Conservation (phyloP, 2,888 invertebrate genomes). For the Nomada hirtipes region DNA sequence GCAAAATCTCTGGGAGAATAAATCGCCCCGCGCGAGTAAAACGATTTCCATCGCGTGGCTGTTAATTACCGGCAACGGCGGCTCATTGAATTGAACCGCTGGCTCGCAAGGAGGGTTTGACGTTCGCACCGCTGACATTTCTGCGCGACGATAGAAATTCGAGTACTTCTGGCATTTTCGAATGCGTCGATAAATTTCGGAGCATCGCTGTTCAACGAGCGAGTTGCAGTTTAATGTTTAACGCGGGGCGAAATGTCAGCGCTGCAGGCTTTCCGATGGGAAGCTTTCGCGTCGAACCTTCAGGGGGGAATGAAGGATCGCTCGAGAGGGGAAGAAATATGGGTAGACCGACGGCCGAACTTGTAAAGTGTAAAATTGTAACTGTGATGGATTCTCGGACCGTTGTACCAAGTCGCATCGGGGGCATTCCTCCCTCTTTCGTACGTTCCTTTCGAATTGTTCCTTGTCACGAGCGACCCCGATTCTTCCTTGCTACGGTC, state of each 20-base stretch:
- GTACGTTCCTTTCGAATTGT: not conserved
- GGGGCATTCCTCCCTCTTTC: slow-evolving; percentile 13
- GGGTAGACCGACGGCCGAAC: slow-evolving; percentile 31
- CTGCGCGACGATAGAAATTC: slow-evolving; percentile 26
- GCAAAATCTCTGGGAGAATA: no score
- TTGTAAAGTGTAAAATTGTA: slow-evolving; percentile 59
- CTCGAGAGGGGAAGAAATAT: slow-evolving; percentile 19
- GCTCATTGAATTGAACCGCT: not conserved
- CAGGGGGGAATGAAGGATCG: slow-evolving; percentile 1
- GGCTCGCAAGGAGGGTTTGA: no score
- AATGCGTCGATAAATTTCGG: slow-evolving; percentile 19
- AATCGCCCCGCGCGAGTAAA: no score
- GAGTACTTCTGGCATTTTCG: slow-evolving; percentile 29
- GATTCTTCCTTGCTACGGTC: slow-evolving; percentile 41
- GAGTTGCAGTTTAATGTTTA: no score
- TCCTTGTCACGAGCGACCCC: slow-evolving; percentile 50
- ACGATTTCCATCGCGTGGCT: no score
- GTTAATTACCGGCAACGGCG: not conserved
- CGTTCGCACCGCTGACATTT: not conserved
- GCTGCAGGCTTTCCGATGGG: no score
- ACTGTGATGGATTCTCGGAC: slow-evolving; percentile 55
- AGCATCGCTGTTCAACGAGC: no score
- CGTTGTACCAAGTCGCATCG: slow-evolving; percentile 35
- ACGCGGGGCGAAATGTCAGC: no score
- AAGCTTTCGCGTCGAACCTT: not conserved